Evolutionary conservation across 2,797 vertebrate genomes (phyloP).

Genomic region (Gobio occitaniae): DNA sequence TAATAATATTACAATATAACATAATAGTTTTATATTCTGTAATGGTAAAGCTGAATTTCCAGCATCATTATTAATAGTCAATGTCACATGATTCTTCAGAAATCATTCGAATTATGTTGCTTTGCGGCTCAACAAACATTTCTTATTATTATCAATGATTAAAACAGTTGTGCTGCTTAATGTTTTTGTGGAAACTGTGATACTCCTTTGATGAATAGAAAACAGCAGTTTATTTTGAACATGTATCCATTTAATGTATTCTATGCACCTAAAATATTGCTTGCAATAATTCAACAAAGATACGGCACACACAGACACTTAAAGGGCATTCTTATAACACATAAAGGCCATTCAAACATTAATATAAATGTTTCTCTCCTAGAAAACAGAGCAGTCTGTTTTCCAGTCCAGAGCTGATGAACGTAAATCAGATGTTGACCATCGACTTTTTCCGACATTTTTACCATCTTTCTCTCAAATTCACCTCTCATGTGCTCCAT

Average conservation of each 20-base stretch:
- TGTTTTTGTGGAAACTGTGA: not conserved
- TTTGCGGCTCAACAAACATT: not conserved
- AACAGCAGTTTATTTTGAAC: not conserved
- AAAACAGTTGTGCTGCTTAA: not conserved
- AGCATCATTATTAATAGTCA: not conserved
- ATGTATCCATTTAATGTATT: not conserved
- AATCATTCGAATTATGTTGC: not conserved
- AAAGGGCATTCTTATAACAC: not conserved
- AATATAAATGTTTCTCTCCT: not conserved
- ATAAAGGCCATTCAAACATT: not conserved
- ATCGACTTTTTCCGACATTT: not conserved
- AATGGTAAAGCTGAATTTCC: not conserved
- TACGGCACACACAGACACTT: not conserved
- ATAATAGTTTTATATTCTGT: not conserved
- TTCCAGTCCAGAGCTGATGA: not conserved
- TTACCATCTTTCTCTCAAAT: conserved; percentile 26
- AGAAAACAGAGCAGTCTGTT: not conserved
- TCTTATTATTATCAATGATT: not conserved
- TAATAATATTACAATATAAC: not conserved
- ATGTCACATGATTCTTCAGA: not conserved
- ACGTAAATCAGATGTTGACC: not conserved
- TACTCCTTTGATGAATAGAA: not conserved
- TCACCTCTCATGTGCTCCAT: conserved; percentile 39
- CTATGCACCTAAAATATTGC: not conserved
- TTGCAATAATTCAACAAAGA: not conserved